Evolutionary conservation across 2,797 vertebrate genomes (phyloP).

Genomic region (Pogoniulus pusillus): DNA sequence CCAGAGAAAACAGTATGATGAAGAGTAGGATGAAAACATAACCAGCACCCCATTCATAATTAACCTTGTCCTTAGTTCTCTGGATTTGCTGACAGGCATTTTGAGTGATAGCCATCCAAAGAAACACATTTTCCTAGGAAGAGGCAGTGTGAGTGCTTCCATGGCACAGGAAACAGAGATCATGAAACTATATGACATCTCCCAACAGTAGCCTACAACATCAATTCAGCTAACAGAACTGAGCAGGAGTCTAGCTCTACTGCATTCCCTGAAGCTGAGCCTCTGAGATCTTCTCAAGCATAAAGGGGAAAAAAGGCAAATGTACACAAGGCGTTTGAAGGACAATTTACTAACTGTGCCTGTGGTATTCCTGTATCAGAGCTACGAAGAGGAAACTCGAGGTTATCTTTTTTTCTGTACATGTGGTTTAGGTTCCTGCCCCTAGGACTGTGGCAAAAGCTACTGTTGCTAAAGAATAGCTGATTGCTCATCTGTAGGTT

Average conservation of each 20-base stretch:
- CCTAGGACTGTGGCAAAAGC: constrained; percentile 1
- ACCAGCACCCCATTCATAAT: neutral
- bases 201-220: constrained; percentile 13
- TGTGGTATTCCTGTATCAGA: constrained; percentile 49
- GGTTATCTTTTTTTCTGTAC: constrained; percentile 35
- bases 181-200: constrained; percentile 35
- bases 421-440: constrained; percentile 29
- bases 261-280: neutral
- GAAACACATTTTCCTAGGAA: neutral
- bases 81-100: neutral
- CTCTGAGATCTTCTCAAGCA: constrained; percentile 46
- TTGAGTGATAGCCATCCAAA: neutral
- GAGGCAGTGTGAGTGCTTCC: neutral
- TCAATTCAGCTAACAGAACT: constrained; percentile 38
- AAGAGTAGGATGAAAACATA: constrained; percentile 9
- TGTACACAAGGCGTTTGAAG: constrained; percentile 37
- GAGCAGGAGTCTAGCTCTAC: neutral
- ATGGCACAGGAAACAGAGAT: neutral
- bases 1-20: constrained; percentile 10
- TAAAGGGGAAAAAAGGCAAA: constrained; percentile 37
- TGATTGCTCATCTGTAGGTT: neutral
- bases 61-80: neutral
- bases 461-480: constrained; percentile 1
- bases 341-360: constrained; percentile 47
- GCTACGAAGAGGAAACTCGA: constrained; percentile 29